These are phyloP conservation scores for Orthonychiurus folsomi DNA, from an alignment of 2,888 invertebrate species.

Conservation along the genomic window DNA sequence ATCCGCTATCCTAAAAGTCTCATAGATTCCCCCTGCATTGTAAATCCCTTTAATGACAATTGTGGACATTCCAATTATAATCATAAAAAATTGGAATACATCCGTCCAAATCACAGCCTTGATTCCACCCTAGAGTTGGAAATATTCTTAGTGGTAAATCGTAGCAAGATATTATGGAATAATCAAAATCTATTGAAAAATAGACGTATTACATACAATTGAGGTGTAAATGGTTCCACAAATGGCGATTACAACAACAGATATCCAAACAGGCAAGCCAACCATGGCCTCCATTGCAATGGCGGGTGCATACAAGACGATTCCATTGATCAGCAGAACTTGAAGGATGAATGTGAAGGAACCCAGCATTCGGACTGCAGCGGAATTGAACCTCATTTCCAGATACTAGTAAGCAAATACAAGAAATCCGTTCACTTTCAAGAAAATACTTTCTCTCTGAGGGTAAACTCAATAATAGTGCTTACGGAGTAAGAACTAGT, in stretches of 20 bases:
- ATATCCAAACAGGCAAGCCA: slow-evolving; percentile 38
- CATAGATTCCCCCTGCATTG: slow-evolving; percentile 42
- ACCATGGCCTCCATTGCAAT: slow-evolving; percentile 39
- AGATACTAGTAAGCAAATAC: slow-evolving; percentile 26
- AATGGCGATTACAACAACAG: slow-evolving; percentile 40
- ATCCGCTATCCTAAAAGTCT: slow-evolving; percentile 42
- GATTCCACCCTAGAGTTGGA: slow-evolving; percentile 22
- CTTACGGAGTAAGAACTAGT: slow-evolving; percentile 37
- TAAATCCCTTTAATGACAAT: slow-evolving; percentile 42
- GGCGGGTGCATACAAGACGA: slow-evolving; percentile 42
- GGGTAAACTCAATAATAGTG: too few relatives aligned
- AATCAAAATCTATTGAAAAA: neutral
- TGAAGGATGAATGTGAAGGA: slow-evolving; percentile 33
- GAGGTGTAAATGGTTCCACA: slow-evolving; percentile 45
- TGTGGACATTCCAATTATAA: slow-evolving; percentile 30
- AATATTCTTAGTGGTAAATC: slow-evolving; percentile 10
- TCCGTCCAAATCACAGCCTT: slow-evolving; percentile 35
- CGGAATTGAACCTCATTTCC: slow-evolving; percentile 31
- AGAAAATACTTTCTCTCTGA: too few relatives aligned
- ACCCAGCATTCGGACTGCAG: slow-evolving; percentile 25
- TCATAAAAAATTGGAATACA: slow-evolving; percentile 30
- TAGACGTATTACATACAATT: slow-evolving; percentile 42
- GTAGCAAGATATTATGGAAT: neutral
- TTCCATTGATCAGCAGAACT: slow-evolving; percentile 36
- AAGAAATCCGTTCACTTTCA: neutral